A percentile compares a stretch with the other conserved stretches of the same genome.
Conservation (phyloP, 2,888 invertebrate genomes). For the Archaeoteleia sp. region DNA sequence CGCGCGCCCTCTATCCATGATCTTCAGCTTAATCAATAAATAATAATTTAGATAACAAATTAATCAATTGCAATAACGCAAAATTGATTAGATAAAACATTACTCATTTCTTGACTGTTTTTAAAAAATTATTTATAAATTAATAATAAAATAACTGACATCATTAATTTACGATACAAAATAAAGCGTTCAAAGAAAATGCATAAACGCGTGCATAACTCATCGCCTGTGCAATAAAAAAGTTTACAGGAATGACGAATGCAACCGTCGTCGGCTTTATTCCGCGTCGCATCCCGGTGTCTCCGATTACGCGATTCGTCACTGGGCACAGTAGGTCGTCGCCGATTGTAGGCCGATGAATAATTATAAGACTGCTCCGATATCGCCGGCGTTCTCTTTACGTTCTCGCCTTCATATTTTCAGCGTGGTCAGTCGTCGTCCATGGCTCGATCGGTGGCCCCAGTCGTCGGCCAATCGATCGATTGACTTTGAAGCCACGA, state of each 20-base stretch:
- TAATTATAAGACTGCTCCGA: conserved; percentile 23
- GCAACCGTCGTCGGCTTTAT: conserved; percentile 7
- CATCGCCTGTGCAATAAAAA: conserved; percentile 7
- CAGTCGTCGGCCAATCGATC: no score
- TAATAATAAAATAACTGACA: no score
- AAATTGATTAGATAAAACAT: no score
- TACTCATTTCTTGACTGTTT: no score
- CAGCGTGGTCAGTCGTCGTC: conserved; percentile 23
- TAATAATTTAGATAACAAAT: no score
- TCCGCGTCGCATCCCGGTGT: neutral
- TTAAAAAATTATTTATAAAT: no score
- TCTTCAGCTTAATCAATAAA: no score
- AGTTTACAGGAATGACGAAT: conserved; percentile 15
- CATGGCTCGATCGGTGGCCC: no score
- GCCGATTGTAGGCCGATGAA: conserved; percentile 33
- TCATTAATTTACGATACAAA: no score
- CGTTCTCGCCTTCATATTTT: neutral
- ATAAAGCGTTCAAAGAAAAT: conserved; percentile 1
- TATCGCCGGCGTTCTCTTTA: neutral
- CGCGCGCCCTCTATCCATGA: no score
- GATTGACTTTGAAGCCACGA: no score
- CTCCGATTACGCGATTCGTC: conserved; percentile 40
- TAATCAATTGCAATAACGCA: no score
- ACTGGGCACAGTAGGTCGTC: conserved; percentile 21
- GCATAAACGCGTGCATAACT: neutral